Base-by-base conservation (phyloP, 1,140 invertebrate genomes). In the Rhyacophila brunnea region DNA sequence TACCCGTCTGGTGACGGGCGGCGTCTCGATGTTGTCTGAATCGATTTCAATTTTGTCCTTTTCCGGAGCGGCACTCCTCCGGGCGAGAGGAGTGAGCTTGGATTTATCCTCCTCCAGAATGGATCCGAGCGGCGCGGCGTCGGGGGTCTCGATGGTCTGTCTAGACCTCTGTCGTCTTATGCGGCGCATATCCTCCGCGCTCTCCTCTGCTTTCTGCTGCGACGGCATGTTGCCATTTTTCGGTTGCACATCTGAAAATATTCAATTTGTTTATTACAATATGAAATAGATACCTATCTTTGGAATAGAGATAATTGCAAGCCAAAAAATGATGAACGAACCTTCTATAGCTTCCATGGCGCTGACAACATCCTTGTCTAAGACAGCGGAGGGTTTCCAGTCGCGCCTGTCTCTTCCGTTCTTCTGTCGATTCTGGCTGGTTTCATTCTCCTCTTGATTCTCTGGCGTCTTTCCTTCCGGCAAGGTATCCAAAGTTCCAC, bases 1-100 rank as follows among this genome's bases (percentile, higher is more conserved):
- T 2, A 85, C 73, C 67, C 87, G 84, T 51, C 91, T 80, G 9
- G 86, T 88, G 0, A 86, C 87, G 1, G 91, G 91, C 4, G 92
- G 91, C 4, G 92, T 93, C 79, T 94, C 91, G 13, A 93, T 91
- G 64, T 95, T 95, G 63, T 95, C 92, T 2, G 90, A 90, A 70
- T 95, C 92, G 9, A 93, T 92, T 69, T 93, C 91, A 18, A 90
- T 86, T 68, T 87, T 88, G 65, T 91, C 88, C 71, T 65, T 74
- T 66, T 69, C 85, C 58, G 61, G 66, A 58, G 49, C 70, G 58
- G 65, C 69, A 64, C 63, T 66, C 51, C 66, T 68, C 65, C 46
- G 52, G 68, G 43, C 28, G 69, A 70, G 45, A 60, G 70, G 11
- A 67, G 70, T 45, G 17, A 18, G 68, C 63, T 77, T 81, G 6